These are phyloP conservation scores for Odontothrips loti DNA, from an alignment of 2,888 invertebrate genomes.

Conservation along the genomic window DNA sequence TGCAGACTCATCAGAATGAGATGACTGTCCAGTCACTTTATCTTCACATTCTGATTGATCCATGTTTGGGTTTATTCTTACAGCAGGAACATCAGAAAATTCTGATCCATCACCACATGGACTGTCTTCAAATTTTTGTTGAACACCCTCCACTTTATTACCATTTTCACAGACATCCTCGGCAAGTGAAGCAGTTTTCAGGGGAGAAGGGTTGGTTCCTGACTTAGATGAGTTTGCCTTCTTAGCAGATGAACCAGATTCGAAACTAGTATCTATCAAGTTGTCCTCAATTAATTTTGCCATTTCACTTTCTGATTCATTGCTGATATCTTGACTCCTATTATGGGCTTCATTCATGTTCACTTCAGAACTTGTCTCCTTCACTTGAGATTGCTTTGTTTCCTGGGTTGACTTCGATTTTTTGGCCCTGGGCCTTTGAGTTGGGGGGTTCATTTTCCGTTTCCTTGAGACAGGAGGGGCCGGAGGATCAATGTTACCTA, in stretches of 20 bases:
- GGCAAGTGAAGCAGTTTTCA: neutral
- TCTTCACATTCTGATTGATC: too few species aligned
- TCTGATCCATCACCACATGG: too few species aligned
- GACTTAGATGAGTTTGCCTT: neutral
- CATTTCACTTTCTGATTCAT: neutral
- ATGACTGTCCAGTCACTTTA: too few species aligned
- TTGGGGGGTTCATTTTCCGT: neutral
- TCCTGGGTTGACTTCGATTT: neutral
- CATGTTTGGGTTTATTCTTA: too few species aligned
- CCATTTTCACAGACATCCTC: neutral
- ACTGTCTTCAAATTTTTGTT: too few species aligned
- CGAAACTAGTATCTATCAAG: neutral
- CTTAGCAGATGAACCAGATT: neutral
- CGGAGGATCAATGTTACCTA: neutral
- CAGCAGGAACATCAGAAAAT: too few species aligned
- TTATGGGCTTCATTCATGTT: neutral
- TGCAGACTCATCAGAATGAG: too few species aligned
- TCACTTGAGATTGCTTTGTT: neutral
- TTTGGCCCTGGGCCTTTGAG: neutral
- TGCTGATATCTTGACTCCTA: neutral
- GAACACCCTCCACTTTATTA: neutral
- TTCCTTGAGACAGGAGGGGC: neutral
- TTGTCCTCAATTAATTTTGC: neutral
- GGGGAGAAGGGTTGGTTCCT: neutral
- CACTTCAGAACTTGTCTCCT: neutral